Percentiles rank a stretch among this genome's conserved stretches.
Conservation (phyloP, 1,140 invertebrate genomes). For the Drosophila aff. region DNA sequence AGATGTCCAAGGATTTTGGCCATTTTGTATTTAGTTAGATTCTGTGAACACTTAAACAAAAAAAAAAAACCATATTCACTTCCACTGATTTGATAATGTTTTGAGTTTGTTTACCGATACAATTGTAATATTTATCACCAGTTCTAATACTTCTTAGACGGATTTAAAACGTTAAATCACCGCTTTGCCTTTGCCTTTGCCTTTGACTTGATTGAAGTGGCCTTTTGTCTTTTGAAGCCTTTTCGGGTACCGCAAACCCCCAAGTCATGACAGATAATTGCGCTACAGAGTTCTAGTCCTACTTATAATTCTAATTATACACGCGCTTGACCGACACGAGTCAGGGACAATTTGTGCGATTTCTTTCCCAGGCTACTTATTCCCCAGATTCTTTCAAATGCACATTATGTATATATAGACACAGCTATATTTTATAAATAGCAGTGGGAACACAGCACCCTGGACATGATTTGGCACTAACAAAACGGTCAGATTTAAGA, state of each 20-base stretch:
- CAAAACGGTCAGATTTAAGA: constrained; percentile 15
- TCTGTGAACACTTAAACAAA: background rate
- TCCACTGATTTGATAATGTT: background rate
- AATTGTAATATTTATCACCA: constrained; percentile 7
- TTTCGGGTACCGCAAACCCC: constrained; percentile 3
- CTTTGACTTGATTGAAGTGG: constrained; percentile 3
- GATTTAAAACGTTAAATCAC: background rate
- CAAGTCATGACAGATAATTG: constrained; percentile 33
- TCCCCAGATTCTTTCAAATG: background rate
- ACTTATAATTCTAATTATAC: constrained; percentile 41
- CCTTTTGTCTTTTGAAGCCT: background rate
- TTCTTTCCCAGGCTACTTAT: constrained; percentile 19
- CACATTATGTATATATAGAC: too few species aligned
- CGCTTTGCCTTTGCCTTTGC: background rate
- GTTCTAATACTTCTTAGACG: background rate
- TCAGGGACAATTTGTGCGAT: constrained; percentile 21
- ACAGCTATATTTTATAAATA: constrained; percentile 8
- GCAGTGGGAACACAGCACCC: background rate
- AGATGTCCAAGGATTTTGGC: background rate
- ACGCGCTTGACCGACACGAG: constrained; percentile 25
- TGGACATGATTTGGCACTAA: constrained; percentile 45
- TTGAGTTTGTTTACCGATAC: background rate
- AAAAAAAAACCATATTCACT: background rate
- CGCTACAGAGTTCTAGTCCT: constrained; percentile 17
- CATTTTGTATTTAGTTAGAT: background rate